A percentile compares a stretch with the other conserved stretches of the same genome.
Conservation (phyloP, 2,888 invertebrate species). For the Agrochola lychnidis region DNA sequence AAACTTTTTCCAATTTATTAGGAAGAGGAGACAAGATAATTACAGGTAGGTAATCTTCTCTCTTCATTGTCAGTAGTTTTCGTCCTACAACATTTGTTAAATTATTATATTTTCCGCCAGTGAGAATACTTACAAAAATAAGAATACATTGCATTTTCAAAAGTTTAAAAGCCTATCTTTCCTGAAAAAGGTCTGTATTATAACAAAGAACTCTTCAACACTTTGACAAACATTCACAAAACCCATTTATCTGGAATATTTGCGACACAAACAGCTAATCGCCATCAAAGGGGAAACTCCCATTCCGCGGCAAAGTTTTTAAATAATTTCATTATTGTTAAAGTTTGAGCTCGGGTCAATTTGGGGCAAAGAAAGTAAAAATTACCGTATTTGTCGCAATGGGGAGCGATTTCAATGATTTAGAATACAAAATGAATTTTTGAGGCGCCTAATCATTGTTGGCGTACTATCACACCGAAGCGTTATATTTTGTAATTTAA, state of each 20-base stretch:
- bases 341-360: slow-evolving; percentile 62
- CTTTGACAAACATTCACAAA: slow-evolving; percentile 42
- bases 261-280: slow-evolving; percentile 64
- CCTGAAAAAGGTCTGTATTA: slow-evolving; percentile 6
- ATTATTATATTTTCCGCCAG: too few relatives aligned
- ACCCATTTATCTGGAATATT: slow-evolving; percentile 58
- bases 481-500: too few relatives aligned
- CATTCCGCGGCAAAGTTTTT: slow-evolving; percentile 64
- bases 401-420: slow-evolving; percentile 61
- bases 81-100: too few relatives aligned
- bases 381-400: slow-evolving; percentile 65
- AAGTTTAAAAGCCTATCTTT: slow-evolving; percentile 18
- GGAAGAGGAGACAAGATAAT: too few relatives aligned
- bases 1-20: not conserved
- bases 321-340: slow-evolving; percentile 71
- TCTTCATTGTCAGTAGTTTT: too few relatives aligned
- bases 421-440: slow-evolving; percentile 63
- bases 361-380: slow-evolving; percentile 63
- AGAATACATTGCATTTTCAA: slow-evolving; percentile 9
- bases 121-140: not conserved
- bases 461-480: slow-evolving; percentile 55
- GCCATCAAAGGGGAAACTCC: slow-evolving; percentile 58
- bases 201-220: slow-evolving; percentile 45
- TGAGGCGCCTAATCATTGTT: slow-evolving; percentile 54
- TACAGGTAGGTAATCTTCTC: too few relatives aligned